A percentile compares a stretch with the other conserved stretches of the same genome.
Conservation (phyloP, 2,113 vertebrate genomes). For the Tetrax tetrax region DNA sequence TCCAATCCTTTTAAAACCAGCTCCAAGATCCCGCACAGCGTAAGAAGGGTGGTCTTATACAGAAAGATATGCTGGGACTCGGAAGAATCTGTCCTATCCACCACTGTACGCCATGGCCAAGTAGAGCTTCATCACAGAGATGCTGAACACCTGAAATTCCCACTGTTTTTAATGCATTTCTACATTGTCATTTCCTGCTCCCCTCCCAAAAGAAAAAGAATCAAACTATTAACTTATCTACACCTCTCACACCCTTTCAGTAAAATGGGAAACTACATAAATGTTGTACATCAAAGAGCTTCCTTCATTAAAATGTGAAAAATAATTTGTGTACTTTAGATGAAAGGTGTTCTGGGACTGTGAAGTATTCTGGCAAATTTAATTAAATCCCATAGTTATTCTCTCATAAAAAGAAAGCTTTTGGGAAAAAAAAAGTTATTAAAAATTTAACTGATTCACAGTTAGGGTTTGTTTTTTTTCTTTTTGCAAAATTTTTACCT, state of each 20-base stretch:
- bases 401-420: slow-evolving; percentile 8
- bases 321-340: slow-evolving; percentile 58
- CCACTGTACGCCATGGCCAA: background rate
- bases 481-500: background rate
- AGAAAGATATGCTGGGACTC: background rate
- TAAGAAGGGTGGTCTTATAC: background rate
- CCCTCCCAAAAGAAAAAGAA: background rate
- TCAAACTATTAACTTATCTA: slow-evolving; percentile 37
- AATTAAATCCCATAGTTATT: slow-evolving; percentile 51
- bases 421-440: background rate
- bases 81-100: background rate
- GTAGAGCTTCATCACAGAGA: background rate
- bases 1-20: background rate
- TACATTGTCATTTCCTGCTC: background rate
- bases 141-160: background rate
- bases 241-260: background rate
- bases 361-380: slow-evolving; percentile 48
- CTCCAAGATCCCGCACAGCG: background rate
- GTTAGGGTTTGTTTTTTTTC: background rate
- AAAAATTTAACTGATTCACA: background rate
- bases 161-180: background rate
- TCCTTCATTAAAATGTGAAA: slow-evolving; percentile 57
- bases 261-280: slow-evolving; percentile 28
- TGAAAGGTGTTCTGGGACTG: slow-evolving; percentile 55
- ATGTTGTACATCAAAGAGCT: slow-evolving; percentile 40